Evolutionary conservation across 2,797 vertebrate genomes (phyloP).

Genomic region (Chiroxiphia lanceolata): DNA sequence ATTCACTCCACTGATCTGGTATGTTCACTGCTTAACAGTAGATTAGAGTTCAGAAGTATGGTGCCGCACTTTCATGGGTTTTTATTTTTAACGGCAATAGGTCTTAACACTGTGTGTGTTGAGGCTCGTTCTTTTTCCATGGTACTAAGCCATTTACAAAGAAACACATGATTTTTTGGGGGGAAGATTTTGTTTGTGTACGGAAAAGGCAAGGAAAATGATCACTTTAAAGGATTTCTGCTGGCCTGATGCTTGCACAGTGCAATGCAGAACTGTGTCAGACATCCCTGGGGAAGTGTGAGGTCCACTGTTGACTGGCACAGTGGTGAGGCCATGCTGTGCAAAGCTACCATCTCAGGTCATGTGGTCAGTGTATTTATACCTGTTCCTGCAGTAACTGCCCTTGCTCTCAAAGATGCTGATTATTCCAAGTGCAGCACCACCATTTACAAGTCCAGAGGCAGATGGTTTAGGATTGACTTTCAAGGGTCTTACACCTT

Average conservation of each 20-base stretch:
- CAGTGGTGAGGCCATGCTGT: neutral
- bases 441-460: neutral
- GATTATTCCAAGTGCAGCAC: neutral
- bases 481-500: neutral
- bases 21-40: neutral
- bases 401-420: neutral
- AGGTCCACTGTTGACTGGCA: neutral
- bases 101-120: neutral
- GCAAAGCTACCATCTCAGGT: neutral
- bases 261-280: neutral
- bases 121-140: conserved; percentile 5
- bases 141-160: neutral
- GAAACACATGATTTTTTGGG: neutral
- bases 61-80: neutral
- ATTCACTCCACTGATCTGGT: neutral
- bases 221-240: neutral
- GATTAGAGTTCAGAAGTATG: conserved; percentile 4
- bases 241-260: neutral
- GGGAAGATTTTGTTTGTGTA: neutral
- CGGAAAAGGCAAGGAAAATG: neutral
- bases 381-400: neutral
- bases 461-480: neutral
- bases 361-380: neutral
- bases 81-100: conserved; percentile 29
- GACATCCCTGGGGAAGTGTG: neutral